These are phyloP conservation scores for Pogonus chalceus DNA, from an alignment of 1,140 invertebrate genomes.

Conservation along the genomic window DNA sequence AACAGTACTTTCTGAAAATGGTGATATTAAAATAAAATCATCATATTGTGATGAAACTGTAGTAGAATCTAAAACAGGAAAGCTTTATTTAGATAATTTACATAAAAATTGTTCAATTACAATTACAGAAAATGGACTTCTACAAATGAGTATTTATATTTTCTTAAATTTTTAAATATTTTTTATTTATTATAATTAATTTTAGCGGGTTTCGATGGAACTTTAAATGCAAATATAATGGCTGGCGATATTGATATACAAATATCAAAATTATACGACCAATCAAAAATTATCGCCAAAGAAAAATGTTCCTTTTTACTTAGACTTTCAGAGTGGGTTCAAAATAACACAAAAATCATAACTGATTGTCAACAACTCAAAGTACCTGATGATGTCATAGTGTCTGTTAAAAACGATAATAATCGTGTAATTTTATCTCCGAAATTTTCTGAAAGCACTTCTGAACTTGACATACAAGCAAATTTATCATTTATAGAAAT, in stretches of 20 bases:
- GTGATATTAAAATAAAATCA: not conserved
- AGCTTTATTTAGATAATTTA: constrained; percentile 12
- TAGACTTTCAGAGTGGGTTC: not conserved
- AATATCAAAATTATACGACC: not conserved
- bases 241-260: not conserved
- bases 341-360: not conserved
- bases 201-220: not conserved
- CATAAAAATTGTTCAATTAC: constrained; percentile 12
- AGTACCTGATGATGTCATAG: not conserved
- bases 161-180: not conserved
- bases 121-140: constrained; percentile 6
- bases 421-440: not conserved
- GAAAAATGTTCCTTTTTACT: not conserved
- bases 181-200: not conserved
- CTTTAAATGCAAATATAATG: not conserved
- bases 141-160: not conserved
- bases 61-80: constrained; percentile 15
- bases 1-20: not conserved
- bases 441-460: not conserved
- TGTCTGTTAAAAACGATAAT: not conserved
- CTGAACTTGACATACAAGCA: not conserved
- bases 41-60: constrained; percentile 9
- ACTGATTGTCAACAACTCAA: not conserved
- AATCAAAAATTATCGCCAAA: not conserved
- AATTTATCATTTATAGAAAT: not conserved